Evolutionary conservation across 2,797 vertebrate genomes (phyloP), one percentile per base, ranked within the genome.

Genomic region (Fringilla coelebs): DNA sequence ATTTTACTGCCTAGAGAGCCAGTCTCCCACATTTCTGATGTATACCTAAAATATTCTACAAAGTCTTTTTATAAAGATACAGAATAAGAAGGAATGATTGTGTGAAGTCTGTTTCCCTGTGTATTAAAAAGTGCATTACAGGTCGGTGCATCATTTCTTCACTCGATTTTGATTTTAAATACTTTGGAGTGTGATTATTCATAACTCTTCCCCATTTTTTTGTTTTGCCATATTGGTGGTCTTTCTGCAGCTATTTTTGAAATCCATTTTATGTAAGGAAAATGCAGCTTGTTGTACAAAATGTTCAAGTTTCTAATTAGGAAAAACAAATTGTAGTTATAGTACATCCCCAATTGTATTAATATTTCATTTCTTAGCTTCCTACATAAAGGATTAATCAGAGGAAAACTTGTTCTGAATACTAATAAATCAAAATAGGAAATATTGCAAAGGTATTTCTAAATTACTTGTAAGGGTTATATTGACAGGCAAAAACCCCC

Each of bases 361-460:
- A 94, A 94, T 96, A 94, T 93, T 97, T 95, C 8, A 96, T 96
- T 96, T 90, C 51, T 88, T 91, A 80, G 74, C 88, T 85, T 96
- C 28, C 74, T 83, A 77, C 54, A 93, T 89, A 57, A 85, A 84
- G 58, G 58, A 90, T 71, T 93, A 96, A 94, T 95, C 82, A 86
- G 55, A 94, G 6, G 13, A 85, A 83, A 85, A 34, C 29, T 84
- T 82, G 16, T 57, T 60, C 84, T 85, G 91, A 94, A 93, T 96
- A 78, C 31, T 74, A 94, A 92, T 90, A 34, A 75, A n/a, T 63
- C 19, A 70, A 90, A 95, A 70, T 28, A 65, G 6, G 36, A 94
- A 91, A 52, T 62, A 73, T 61, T 83, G 40, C 17, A 51, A 77
- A 93, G 14, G 8, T 85, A 75, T 77, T 81, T 73, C 43, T 82